phyloP scores from a whole-genome alignment of 2,797 vertebrate genomes.

The Sebastes trivittatus region DNA sequence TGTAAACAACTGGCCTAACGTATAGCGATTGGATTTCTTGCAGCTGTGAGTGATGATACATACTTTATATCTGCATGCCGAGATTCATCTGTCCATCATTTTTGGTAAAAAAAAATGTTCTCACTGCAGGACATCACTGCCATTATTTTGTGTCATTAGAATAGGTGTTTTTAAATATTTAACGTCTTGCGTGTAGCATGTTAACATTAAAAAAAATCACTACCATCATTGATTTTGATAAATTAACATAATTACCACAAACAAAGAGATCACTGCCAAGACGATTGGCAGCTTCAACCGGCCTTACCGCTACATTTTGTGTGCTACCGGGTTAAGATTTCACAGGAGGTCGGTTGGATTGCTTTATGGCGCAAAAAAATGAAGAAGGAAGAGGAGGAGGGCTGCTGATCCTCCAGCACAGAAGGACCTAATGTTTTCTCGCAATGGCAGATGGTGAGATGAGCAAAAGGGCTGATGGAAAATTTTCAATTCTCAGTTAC shows the following conservation, averaged over 20 bases:
- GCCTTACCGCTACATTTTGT: conserved; percentile 1
- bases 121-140: neutral
- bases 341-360: conserved; percentile 29
- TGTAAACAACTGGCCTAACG: neutral
- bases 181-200: neutral
- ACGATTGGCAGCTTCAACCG: conserved; percentile 26
- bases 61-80: neutral
- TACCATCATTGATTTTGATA: neutral
- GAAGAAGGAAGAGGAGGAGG: conserved; percentile 12
- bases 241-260: conserved; percentile 28
- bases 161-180: conserved; percentile 2
- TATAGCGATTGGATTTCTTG: neutral
- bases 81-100: neutral
- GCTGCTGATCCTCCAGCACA: conserved; percentile 39
- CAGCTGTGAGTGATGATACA: neutral
- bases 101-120: neutral
- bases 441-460: conserved; percentile 62
- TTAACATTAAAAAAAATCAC: neutral
- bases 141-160: neutral
- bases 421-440: conserved; percentile 49
- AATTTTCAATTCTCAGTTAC: conserved; percentile 24
- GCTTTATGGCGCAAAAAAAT: conserved; percentile 24
- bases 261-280: conserved; percentile 30
- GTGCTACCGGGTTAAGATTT: conserved; percentile 17
- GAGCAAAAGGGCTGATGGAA: conserved; percentile 44